Base-by-base conservation (phyloP, 2,888 invertebrate genomes). In the Platypus cylindrus region DNA sequence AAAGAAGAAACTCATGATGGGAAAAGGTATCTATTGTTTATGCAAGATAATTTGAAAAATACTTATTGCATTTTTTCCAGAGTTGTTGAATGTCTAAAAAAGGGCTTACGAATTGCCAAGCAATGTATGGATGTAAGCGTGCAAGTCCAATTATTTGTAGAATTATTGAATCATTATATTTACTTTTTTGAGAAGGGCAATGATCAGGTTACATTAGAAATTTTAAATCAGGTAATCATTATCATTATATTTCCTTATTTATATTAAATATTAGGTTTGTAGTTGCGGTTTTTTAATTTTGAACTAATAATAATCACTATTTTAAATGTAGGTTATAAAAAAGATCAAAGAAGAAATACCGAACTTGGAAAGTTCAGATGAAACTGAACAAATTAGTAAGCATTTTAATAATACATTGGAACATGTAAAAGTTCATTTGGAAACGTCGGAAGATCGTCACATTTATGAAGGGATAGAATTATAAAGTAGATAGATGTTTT, bases 111-210 rank as follows among this genome's bases (percentile, higher is more conserved):
- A 36, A 94, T 97, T 37, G 91, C 94, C 1, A 87, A 86, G 47
- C 95, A 98, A 54, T 97, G 97, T 54, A 89, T 99, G 86, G 98
- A 99, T 65, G 78, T 79, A 12, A 83, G 86, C 2, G 93, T 95
- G 4, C 95, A 97, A 66, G 89, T 93, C 14, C 95, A 97, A 58
- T 70, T 99, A 24, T 83, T 91, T 56, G 89, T 93, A 3, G 97
- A 97, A 59, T 71, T 98, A 42, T 67, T 99, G 33, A 93, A 94
- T 56, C 78, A 91, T 46, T 93, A 95, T 63, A 76, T 94, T 32
- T 84, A 89, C 60, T 90, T 94, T 60, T 79, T 84, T 50, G 91
- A 94, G 57, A 78, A 90, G 45, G 87, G 87, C 37, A 62, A 62
- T 37, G 61, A 62, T 45, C 58, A 63, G 44, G 55, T 63, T n/a